These are phyloP conservation scores for Hipparchia sbordonii DNA, from an alignment of 2,888 invertebrate species.

Conservation along the genomic window DNA sequence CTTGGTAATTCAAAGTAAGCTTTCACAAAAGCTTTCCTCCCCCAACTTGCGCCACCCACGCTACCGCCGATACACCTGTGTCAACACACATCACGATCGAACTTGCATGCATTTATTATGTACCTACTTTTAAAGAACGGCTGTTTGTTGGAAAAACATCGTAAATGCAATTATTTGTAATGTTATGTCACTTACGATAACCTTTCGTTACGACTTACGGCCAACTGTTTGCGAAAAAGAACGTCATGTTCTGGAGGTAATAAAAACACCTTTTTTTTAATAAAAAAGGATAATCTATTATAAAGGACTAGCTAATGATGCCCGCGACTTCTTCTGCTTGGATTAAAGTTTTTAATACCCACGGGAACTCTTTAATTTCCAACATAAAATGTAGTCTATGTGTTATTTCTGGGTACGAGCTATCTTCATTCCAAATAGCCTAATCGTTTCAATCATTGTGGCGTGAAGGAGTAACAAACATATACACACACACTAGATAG, in stretches of 20 bases:
- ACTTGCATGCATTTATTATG: slow-evolving; percentile 20
- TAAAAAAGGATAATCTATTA: not conserved
- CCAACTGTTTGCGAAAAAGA: slow-evolving; percentile 18
- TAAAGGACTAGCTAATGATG: too few relatives aligned
- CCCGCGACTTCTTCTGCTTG: too few relatives aligned
- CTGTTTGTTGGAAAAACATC: slow-evolving; percentile 25
- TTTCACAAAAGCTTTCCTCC: slow-evolving; percentile 4
- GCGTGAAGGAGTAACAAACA: too few relatives aligned
- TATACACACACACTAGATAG: too few relatives aligned
- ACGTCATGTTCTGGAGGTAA: slow-evolving; percentile 10
- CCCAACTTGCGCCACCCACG: slow-evolving; percentile 23
- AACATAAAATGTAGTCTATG: too few relatives aligned
- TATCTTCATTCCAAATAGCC: too few relatives aligned
- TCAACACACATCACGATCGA: slow-evolving; percentile 34
- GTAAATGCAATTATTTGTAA: slow-evolving; percentile 25
- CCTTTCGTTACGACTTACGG: slow-evolving; percentile 20
- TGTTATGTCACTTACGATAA: slow-evolving; percentile 20
- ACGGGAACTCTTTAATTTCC: too few relatives aligned
- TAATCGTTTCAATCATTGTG: not conserved
- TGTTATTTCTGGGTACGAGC: too few relatives aligned
- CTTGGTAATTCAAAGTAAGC: not conserved
- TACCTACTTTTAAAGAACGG: slow-evolving; percentile 25
- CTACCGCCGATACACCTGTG: slow-evolving; percentile 34
- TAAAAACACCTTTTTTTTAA: not conserved
- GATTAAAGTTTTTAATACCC: too few relatives aligned